These are phyloP conservation scores for Drosophila vallismaia DNA, from an alignment of 2,888 invertebrate species.

Conservation along the genomic window DNA sequence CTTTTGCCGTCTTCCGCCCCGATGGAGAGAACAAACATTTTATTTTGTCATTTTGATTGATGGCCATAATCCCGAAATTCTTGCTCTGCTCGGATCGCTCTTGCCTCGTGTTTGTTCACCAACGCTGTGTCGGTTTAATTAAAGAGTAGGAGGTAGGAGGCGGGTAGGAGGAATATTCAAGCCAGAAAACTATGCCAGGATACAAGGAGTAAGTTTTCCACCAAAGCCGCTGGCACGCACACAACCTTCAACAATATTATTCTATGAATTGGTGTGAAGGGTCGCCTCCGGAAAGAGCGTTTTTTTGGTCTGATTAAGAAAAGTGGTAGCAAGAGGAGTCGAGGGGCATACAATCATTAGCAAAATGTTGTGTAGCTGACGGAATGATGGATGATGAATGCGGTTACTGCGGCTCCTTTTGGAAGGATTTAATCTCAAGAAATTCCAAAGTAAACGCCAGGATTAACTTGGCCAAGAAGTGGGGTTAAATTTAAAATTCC, in stretches of 20 bases:
- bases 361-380: conserved; percentile 41
- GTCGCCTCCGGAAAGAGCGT: conserved; percentile 19
- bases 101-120: conserved; percentile 50
- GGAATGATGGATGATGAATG: conserved; percentile 62
- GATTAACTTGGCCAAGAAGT: conserved; percentile 21
- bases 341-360: conserved; percentile 68
- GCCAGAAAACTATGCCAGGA: conserved; percentile 31
- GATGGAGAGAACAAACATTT: conserved; percentile 63
- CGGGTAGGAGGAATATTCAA: conserved; percentile 8
- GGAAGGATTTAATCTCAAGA: conserved; percentile 25
- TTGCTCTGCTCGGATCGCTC: conserved; percentile 10
- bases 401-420: conserved; percentile 13
- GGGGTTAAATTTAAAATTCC: conserved; percentile 21
- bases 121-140: conserved; percentile 63
- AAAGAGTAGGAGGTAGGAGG: conserved; percentile 44
- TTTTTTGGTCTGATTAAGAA: conserved; percentile 29
- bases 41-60: conserved; percentile 77
- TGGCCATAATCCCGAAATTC: conserved; percentile 73
- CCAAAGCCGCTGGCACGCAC: conserved; percentile 38
- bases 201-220: conserved; percentile 19
- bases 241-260: conserved; percentile 32
- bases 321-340: conserved; percentile 13
- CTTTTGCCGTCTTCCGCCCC: background rate
- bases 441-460: conserved; percentile 26
- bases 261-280: conserved; percentile 26